Evolutionary conservation across 2,113 vertebrate species (phyloP).

Genomic region (Gracilinanus agilis): DNA sequence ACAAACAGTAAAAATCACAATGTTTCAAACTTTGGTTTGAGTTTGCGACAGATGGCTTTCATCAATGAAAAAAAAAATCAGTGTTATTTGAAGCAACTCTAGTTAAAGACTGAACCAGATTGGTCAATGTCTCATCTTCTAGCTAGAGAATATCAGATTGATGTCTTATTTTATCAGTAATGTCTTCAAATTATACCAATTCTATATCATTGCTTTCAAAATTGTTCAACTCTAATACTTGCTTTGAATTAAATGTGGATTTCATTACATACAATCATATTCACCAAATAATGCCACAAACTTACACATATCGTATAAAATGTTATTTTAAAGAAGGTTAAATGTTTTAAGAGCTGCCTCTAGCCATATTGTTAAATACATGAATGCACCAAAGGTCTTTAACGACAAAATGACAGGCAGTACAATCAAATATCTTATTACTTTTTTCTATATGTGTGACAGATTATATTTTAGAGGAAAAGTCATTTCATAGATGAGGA

Average conservation of each 20-base stretch:
- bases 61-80: neutral
- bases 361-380: slow-evolving; percentile 72
- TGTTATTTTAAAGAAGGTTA: slow-evolving; percentile 75
- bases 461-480: slow-evolving; percentile 64
- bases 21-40: neutral
- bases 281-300: neutral
- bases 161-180: neutral
- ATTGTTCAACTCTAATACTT: neutral
- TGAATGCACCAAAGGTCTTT: slow-evolving; percentile 66
- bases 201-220: neutral
- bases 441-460: slow-evolving; percentile 43
- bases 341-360: slow-evolving; percentile 77
- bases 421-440: slow-evolving; percentile 20
- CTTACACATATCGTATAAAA: slow-evolving; percentile 65
- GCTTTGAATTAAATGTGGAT: neutral
- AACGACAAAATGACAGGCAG: slow-evolving; percentile 71
- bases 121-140: neutral
- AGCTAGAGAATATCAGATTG: neutral
- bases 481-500: slow-evolving; percentile 67
- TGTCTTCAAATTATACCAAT: neutral
- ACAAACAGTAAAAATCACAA: neutral
- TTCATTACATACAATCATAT: slow-evolving; percentile 43
- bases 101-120: neutral
- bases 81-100: neutral
- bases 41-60: neutral